Conservation (phyloP, 2,888 invertebrate species). For the Exephanes ischioxanthus region DNA sequence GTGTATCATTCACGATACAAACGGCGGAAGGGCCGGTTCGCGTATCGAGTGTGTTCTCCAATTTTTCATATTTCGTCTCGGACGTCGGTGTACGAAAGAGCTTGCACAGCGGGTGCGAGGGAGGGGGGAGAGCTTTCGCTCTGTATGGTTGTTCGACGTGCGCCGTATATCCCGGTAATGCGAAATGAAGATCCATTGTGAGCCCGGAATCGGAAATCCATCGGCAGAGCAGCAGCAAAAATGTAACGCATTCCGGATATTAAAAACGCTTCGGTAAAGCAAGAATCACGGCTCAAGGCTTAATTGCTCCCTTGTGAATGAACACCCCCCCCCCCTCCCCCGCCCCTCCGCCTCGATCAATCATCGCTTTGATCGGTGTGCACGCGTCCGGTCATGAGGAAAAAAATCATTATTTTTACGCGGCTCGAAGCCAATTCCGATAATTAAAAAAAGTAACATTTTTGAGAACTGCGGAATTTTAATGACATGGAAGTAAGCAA, state of each 20-base stretch:
- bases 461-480: no score
- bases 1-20: slow-evolving; percentile 6
- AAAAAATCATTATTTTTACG: no score
- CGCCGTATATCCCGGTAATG: slow-evolving; percentile 3
- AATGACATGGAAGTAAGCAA: no score
- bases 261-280: not conserved
- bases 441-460: no score
- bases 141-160: not conserved
- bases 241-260: slow-evolving; percentile 5
- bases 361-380: not conserved
- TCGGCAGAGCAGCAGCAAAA: not conserved
- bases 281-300: not conserved
- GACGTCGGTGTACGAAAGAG: not conserved
- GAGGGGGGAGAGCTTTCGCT: not conserved
- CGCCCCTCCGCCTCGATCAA: not conserved
- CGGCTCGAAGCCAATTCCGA: no score
- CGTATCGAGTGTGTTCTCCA: not conserved
- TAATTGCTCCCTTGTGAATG: not conserved
- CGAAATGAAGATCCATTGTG: slow-evolving; percentile 10
- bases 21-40: not conserved
- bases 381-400: not conserved
- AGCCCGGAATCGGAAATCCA: slow-evolving; percentile 2
- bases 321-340: not conserved
- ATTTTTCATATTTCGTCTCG: slow-evolving; percentile 21
- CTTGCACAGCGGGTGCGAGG: no score